Base-by-base conservation (phyloP, 2,113 vertebrate genomes). In the Oreamnos americanus region DNA sequence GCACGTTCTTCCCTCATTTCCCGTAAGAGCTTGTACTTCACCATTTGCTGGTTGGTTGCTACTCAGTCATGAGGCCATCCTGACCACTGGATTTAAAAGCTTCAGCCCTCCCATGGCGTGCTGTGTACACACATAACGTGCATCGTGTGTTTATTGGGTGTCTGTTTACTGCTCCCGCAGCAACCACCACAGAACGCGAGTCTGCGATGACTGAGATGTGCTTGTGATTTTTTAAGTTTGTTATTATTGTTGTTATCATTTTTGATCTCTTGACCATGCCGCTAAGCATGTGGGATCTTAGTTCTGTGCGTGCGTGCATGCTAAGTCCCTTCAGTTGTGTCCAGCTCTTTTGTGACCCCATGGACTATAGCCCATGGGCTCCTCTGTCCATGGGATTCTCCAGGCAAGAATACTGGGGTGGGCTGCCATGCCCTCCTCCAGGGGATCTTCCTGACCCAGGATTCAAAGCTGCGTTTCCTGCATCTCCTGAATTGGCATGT, bases 111-210 rank as follows among this genome's bases (percentile, higher is more conserved):
- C 16, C 33, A 2, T 17, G 26, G 55, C 43, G 60, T 1, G 6
- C 90, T 33, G 2, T 25, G 53, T 5, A 5, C 14, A 49, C 2
- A 33, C 13, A 26, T 2, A 26, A 30, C 6, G 51, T n/a, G 4
- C 11, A 9, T 43, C n/a, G 5, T 33, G 26, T 16, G 4, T 53
- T 85, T n/a, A 15, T 39, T 51, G 45, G 36, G 16, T n/a, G 2
- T n/a, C 39, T 45, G 2, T n/a, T 1, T 47, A 3, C 49, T 2
- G 3, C 5, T 49, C 26, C 5, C 23, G 17, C 1, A 15, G 4
- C 7, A 2, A 78, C 23, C n/a, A 33, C 7, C 5, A 2, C 9
- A 83, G 43, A 67, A 43, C 33, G 5, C 67, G 10, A 33, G 39
- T 26, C 33, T 53, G 2, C 4, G 39, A 85, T 45, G 81, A 57